These are phyloP conservation scores for Bos javanicus DNA, from an alignment of 2,113 vertebrate genomes.

Conservation along the genomic window DNA sequence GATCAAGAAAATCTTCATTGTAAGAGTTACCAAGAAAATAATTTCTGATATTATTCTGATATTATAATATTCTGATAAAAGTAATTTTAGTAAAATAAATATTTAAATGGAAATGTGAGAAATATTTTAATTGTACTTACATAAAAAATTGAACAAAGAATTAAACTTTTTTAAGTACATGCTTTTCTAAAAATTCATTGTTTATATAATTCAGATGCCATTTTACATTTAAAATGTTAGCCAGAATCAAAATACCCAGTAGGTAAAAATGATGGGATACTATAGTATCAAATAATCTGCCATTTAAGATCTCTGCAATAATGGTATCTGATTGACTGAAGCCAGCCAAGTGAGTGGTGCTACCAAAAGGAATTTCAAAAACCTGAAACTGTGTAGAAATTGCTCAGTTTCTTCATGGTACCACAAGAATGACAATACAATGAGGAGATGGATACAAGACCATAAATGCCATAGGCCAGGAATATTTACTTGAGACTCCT, in stretches of 20 bases:
- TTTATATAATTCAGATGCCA: not conserved
- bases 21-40: not conserved
- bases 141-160: not conserved
- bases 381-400: not conserved
- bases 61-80: not conserved
- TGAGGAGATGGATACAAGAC: not conserved
- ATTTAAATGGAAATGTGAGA: not conserved
- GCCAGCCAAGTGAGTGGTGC: not conserved
- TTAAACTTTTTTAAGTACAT: not conserved
- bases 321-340: not conserved
- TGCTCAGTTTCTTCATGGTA: not conserved
- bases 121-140: not conserved
- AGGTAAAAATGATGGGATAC: not conserved
- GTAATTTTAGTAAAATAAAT: slow-evolving; percentile 14
- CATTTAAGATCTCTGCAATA: not conserved
- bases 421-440: not conserved
- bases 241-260: not conserved
- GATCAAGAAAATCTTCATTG: not conserved
- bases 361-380: not conserved
- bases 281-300: not conserved
- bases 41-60: not conserved
- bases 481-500: slow-evolving; percentile 1
- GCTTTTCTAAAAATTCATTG: not conserved
- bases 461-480: not conserved
- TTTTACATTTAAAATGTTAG: slow-evolving; percentile 15